Base-by-base conservation (phyloP, 2,113 vertebrate species). In the Alethe diademata region DNA sequence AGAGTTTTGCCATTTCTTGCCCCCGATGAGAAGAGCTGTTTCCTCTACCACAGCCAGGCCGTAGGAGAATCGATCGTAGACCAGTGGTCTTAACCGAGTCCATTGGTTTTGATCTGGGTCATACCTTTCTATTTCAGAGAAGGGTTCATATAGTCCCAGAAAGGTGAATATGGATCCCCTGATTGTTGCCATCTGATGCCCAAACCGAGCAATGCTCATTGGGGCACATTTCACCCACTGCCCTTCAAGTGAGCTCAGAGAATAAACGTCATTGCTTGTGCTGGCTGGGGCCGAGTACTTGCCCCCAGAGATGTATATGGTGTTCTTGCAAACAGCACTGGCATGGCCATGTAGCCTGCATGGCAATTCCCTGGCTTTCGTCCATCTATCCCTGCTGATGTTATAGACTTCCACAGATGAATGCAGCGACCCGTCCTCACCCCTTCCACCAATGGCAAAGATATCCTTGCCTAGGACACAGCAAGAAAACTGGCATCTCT, bases 71-170 rank as follows among this genome's bases (percentile, higher is more conserved):
- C 99, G 98, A 64, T 99, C 99, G 3, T 98, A 98, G 54, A 98
- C 93, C 38, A 99, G 96, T 0, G 99, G 99, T 36, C 97, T 97
- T 33, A 99, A 96, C 47, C 98, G 98, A 9, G 98, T 99, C 99
- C 99, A 99, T 61, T 98, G 98, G 90, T 99, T 98, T 4, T 96
- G 85, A 25, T 48, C 76, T 0, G 98, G 97, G 56, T 99, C 98
- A 1, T 99, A 99, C 70, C 97, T 97, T 94, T 99, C 99, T 9
- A 99, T 99, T 81, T 99, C 99, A 17, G 99, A 99, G 96, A 99
- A 99, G 12, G 98, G 98, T 93, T 99, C 99, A 9, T 99, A 99
- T 93, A 98, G 97, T 25, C 99, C 99, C 94, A 99, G 87, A 91
- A 99, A 98, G n/a, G 98, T 98, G 74, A 98, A 99, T 95, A 99